Evolutionary conservation across 2,888 invertebrate species (phyloP).

Genomic region (Baronia brevicornis): DNA sequence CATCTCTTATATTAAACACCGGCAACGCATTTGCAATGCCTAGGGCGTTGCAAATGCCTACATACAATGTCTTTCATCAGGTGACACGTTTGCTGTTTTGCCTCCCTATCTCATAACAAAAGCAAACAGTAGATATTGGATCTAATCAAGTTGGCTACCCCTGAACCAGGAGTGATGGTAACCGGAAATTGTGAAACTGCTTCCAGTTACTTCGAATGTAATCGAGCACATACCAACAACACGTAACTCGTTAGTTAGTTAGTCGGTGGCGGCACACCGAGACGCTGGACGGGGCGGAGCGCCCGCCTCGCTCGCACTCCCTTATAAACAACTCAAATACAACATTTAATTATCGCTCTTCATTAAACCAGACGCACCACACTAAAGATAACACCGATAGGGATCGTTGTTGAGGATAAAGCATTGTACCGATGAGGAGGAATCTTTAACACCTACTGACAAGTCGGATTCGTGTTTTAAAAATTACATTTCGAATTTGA

Average conservation of each 20-base stretch:
- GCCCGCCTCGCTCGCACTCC: constrained; percentile 38
- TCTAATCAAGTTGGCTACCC: too few relatives aligned
- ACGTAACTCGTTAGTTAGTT: constrained; percentile 48
- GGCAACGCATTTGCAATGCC: too few relatives aligned
- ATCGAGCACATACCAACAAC: constrained; percentile 2
- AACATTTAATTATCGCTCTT: constrained; percentile 73
- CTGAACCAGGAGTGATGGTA: too few relatives aligned
- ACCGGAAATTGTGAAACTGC: constrained; percentile 22
- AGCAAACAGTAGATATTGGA: too few relatives aligned
- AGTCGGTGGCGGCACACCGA: constrained; percentile 53
- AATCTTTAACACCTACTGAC: constrained; percentile 60
- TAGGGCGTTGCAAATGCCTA: too few relatives aligned
- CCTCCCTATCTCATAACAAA: too few relatives aligned
- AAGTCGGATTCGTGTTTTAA: constrained; percentile 17
- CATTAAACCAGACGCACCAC: constrained; percentile 62
- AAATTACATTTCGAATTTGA: constrained; percentile 21
- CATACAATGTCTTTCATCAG: too few relatives aligned
- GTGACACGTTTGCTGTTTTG: too few relatives aligned
- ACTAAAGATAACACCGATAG: constrained; percentile 42
- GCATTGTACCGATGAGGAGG: constrained; percentile 36
- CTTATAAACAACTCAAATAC: constrained; percentile 68
- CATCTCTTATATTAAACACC: too few relatives aligned
- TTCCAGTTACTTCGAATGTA: neutral
- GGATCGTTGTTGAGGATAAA: constrained; percentile 46
- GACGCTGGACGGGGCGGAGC: constrained; percentile 47